Evolutionary conservation across 2,113 vertebrate genomes (phyloP), one percentile per base, ranked within the genome.

Genomic region (Zosterops lateralis): DNA sequence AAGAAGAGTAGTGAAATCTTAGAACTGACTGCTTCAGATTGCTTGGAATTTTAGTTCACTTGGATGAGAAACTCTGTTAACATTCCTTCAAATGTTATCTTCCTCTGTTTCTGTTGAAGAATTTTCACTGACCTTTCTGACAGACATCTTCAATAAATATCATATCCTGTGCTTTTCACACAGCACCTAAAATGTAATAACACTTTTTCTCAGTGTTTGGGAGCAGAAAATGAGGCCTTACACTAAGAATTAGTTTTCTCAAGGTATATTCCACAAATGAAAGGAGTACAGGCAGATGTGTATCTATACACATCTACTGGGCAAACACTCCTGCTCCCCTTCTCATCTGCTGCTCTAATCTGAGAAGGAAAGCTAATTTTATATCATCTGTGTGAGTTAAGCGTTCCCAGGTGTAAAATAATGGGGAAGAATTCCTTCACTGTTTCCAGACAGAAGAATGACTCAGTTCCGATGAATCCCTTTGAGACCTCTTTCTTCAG

Each of bases 391-490:
- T 56, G 29, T 29, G 42, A 67, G 19, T 67, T 80, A 89, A 86
- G 24, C 75, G 80, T 68, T 95, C 91, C 87, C 66, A 87, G 87
- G 87, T 93, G 74, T 79, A 76, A 83, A 87, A 64, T 66, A 83
- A 36, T 9, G 19, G 29, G 32, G 66, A 89, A 89, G 66, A 62
- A 87, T 84, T 96, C 74, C 62, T 38, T 28, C 58, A 13, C n/a
- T 91, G 56, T 92, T 94, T 76, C 74, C 75, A 87, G 81, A 72
- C 58, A 20, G 26, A 54, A 36, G 60, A 51, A 74, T 83, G 77
- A 92, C 66, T 96, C 89, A 84, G 34, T 89, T 96, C 91, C 56
- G 31, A 13, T 21, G 4, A 85, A 94, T 79, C 44, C 87, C 64
- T 64, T 51, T 17, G 87, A 65, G 86, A 83, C 24, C 15, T 64